Evolutionary conservation across 2,797 vertebrate species (phyloP), one percentile per base, ranked within the genome.

Genomic region (Coreius guichenoti): DNA sequence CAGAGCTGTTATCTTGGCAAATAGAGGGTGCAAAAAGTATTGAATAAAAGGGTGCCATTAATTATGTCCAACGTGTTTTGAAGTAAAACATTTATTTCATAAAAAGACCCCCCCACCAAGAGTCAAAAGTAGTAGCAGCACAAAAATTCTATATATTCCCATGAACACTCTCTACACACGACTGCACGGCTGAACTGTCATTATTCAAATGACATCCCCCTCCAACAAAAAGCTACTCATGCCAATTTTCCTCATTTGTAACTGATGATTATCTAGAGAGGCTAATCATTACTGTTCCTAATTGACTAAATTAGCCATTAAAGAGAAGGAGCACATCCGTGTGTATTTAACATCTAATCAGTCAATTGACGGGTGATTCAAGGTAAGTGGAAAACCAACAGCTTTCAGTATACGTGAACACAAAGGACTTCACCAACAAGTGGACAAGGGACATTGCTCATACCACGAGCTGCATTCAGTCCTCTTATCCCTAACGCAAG

Each of bases 151-250:
- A 21, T 72, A 33, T 80, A 89, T 91, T 86, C 16, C 31, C 81
- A 90, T 89, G 63, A 86, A 70, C 36, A 70, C 54, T 12, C 79
- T 69, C 90, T 72, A 47, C 79, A 87, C 29, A 31, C 2, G 89
- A 91, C 45, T 74, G 77, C 86, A 86, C 90, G 86, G 89, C 74
- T 1, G 90, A 92, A 91, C 89, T 88, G 89, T 90, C 92, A 90
- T 91, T 94, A 94, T 93, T 93, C 89, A 94, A 94, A 94, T 93
- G 89, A 93, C 61, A 91, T 90, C 88, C 92, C 63, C 89, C 89
- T 92, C 93, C 94, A 93, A 95, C 93, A 94, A 95, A 95, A 95
- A 95, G 93, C 91, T 91, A 94, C 92, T 92, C 92, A 82, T 88
- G 89, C 87, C 88, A 89, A 88, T 90, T 88, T 91, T 86, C 84